Base-by-base conservation (phyloP, 2,113 vertebrate genomes). In the Semnornis frantzii region DNA sequence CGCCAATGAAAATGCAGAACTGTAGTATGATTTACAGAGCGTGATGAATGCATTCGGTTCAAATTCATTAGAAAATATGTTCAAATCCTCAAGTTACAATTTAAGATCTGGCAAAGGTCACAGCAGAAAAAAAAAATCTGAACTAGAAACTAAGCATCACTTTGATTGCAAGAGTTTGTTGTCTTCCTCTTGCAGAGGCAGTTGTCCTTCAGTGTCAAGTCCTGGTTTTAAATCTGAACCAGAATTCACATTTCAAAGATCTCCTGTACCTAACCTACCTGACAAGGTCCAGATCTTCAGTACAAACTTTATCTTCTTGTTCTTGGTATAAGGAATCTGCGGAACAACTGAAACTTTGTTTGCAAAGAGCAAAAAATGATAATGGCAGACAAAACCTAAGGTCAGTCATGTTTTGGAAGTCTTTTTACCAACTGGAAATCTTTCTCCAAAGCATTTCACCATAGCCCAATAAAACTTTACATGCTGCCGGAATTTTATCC, bases 361-460 rank as follows among this genome's bases (percentile, higher is more conserved):
- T 76, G 75, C 77, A 92, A 60, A 92, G 86, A 89, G 66, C n/a
- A 90, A 94, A 95, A 50, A 93, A 93, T 20, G 5, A 94, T 88
- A 93, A 91, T 48, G 58, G 23, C 39, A 33, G 37, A 78, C 6
- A 20, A 91, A 96, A 89, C 71, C 28, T 83, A 95, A 96, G 69
- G 65, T 85, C 57, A 83, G 33, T 2, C 8, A 54, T 1, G 1
- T 93, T 96, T 96, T 96, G 57, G 90, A 97, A 94, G 82, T 65
- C 44, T 69, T 64, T 97, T 95, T 95, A 94, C 89, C 94, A 95
- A 80, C 92, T 96, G 95, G 96, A 96, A 97, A 94, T 90, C 83
- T 96, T 97, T 96, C 94, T 96, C 70, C 5, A 8, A 95, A 91
- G 68, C 87, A 89, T 96, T 95, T 93, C 83, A 81, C 65, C 86